These are phyloP conservation scores for Sarcophaga rosellei DNA, from an alignment of 2,888 invertebrate genomes.

Conservation along the genomic window DNA sequence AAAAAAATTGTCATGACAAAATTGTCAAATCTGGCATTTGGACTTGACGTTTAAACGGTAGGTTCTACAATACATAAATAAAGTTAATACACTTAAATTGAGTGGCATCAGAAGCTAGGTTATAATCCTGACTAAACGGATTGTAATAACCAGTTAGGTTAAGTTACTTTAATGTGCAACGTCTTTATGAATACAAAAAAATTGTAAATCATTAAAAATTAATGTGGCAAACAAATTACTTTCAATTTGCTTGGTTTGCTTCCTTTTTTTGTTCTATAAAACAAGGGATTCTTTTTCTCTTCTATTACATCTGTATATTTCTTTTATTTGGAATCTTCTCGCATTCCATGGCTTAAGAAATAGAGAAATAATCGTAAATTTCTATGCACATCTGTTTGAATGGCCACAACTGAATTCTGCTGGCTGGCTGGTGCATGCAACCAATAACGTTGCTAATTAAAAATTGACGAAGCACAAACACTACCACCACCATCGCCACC, in stretches of 20 bases:
- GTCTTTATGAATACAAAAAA: too few species aligned
- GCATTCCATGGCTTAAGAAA: background rate
- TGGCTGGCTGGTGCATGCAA: constrained; percentile 10
- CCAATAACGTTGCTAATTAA: constrained; percentile 69
- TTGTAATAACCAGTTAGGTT: too few species aligned
- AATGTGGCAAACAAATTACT: background rate
- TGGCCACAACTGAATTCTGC: constrained; percentile 24
- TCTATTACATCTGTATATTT: background rate
- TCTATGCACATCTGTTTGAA: constrained; percentile 51
- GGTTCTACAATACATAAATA: too few species aligned
- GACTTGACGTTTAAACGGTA: too few species aligned
- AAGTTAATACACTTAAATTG: too few species aligned
- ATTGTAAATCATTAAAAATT: background rate
- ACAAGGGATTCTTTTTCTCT: background rate
- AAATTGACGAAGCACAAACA: constrained; percentile 69
- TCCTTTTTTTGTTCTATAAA: background rate
- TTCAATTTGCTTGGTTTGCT: background rate
- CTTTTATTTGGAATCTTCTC: background rate
- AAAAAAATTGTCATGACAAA: too few species aligned
- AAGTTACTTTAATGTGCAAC: too few species aligned
- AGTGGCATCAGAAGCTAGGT: too few species aligned
- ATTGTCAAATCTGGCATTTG: too few species aligned
- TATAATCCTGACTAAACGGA: too few species aligned
- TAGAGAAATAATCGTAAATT: constrained; percentile 9
- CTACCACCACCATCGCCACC: too few species aligned